Evolutionary conservation across 2,113 vertebrate genomes (phyloP).

Genomic region (Bos javanicus): DNA sequence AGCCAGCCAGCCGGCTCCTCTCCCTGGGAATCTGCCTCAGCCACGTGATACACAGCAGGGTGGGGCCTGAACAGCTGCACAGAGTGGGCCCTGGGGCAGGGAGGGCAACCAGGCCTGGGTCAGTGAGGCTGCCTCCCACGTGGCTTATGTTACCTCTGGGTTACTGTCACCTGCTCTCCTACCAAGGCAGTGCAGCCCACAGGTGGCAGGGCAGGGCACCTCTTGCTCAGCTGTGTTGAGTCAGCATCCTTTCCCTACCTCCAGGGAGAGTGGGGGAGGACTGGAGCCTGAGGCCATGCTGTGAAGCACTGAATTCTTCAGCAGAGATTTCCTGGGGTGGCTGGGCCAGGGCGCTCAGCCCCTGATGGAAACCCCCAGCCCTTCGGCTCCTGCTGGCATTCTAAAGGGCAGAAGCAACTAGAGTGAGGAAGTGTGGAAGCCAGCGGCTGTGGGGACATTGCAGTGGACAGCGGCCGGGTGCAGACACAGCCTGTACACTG

Average conservation of each 20-base stretch:
- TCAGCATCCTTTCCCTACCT: not conserved
- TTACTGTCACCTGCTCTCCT: not conserved
- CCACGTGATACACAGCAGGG: not conserved
- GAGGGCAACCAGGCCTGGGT: not conserved
- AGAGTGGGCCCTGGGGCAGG: not conserved
- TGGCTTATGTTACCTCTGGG: not conserved
- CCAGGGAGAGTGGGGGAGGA: not conserved
- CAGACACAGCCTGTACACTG: not conserved
- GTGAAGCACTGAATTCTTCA: not conserved
- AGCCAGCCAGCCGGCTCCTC: not conserved
- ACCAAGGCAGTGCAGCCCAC: not conserved
- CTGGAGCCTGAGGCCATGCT: not conserved
- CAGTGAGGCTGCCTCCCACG: not conserved
- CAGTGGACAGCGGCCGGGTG: not conserved
- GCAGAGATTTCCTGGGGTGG: not conserved
- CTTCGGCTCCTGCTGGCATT: not conserved
- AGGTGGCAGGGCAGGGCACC: not conserved
- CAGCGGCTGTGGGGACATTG: not conserved
- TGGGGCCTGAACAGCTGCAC: not conserved
- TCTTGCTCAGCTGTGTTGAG: not conserved
- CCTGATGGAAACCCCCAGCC: not conserved
- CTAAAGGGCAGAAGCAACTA: not conserved
- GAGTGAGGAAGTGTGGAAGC: not conserved
- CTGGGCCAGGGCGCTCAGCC: not conserved
- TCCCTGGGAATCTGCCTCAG: not conserved